Evolutionary conservation across 2,888 invertebrate genomes (phyloP).

Genomic region (Drosophila falleni): DNA sequence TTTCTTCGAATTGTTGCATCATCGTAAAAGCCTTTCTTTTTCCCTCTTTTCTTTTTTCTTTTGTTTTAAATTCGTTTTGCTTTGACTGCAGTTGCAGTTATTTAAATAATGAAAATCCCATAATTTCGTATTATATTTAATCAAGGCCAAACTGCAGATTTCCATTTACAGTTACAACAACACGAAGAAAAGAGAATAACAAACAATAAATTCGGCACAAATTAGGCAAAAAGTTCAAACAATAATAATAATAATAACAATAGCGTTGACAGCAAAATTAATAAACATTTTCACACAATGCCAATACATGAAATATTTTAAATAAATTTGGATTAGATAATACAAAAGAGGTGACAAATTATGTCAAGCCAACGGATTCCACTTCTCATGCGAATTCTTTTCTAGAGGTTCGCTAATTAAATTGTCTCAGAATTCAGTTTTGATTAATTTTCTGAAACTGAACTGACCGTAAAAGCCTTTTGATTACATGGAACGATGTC

Average conservation of each 20-base stretch:
- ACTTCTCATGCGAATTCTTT: slow-evolving; percentile 52
- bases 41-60: slow-evolving; percentile 1
- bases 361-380: slow-evolving; percentile 45
- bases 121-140: slow-evolving; percentile 34
- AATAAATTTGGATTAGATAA: slow-evolving; percentile 50
- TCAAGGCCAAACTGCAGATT: slow-evolving; percentile 63
- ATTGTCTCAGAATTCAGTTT: slow-evolving; percentile 38
- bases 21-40: slow-evolving; percentile 43
- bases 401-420: slow-evolving; percentile 46
- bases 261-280: slow-evolving; percentile 22
- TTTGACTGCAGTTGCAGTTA: slow-evolving; percentile 32
- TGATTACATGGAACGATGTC: slow-evolving; percentile 49
- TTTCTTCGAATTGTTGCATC: slow-evolving; percentile 42
- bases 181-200: slow-evolving; percentile 19
- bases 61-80: slow-evolving; percentile 37
- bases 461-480: slow-evolving; percentile 18
- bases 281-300: slow-evolving; percentile 32
- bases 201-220: slow-evolving; percentile 39
- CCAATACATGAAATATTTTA: slow-evolving; percentile 20
- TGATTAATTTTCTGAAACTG: slow-evolving; percentile 38
- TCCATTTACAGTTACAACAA: slow-evolving; percentile 70
- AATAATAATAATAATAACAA: slow-evolving; percentile 46
- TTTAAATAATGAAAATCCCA: slow-evolving; percentile 7
- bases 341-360: slow-evolving; percentile 45
- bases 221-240: slow-evolving; percentile 17